A percentile compares a stretch with the other conserved stretches of the same genome.
Conservation (phyloP, 2,888 invertebrate genomes). For the Clostera curtula region DNA sequence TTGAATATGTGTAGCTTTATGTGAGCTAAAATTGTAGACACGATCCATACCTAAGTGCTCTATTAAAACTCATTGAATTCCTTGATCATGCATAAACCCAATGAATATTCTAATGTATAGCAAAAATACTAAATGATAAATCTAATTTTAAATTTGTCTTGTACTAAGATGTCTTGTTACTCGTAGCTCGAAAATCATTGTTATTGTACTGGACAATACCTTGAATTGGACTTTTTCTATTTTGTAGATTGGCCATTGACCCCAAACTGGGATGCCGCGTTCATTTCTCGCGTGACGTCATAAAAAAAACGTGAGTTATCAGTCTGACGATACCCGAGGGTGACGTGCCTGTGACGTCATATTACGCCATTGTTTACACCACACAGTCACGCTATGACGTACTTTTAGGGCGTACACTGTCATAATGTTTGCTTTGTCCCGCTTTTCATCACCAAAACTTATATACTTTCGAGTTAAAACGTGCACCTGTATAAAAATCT, state of each 20-base stretch:
- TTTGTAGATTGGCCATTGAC: constrained; percentile 74
- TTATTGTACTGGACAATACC: constrained; percentile 22
- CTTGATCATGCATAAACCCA: too few relatives aligned
- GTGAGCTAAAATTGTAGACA: too few relatives aligned
- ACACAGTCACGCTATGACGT: constrained; percentile 9
- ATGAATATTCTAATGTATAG: too few relatives aligned
- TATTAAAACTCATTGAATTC: too few relatives aligned
- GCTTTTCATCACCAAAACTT: too few relatives aligned
- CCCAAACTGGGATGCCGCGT: constrained; percentile 72
- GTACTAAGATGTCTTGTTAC: not conserved
- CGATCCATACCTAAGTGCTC: too few relatives aligned
- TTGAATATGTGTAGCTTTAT: too few relatives aligned
- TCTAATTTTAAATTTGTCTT: too few relatives aligned
- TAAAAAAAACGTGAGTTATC: constrained; percentile 68
- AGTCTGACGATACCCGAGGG: constrained; percentile 32
- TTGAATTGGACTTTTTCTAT: constrained; percentile 61
- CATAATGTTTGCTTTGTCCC: constrained; percentile 12
- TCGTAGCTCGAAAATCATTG: constrained; percentile 8
- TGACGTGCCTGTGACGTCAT: constrained; percentile 44
- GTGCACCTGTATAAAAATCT: too few relatives aligned
- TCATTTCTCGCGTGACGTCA: constrained; percentile 71
- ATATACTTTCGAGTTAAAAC: too few relatives aligned
- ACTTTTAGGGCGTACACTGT: constrained; percentile 7
- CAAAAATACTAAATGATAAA: too few relatives aligned
- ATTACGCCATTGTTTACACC: constrained; percentile 23